phyloP scores from a whole-genome alignment of 2,113 vertebrate species.

The Pycnonotus jocosus region DNA sequence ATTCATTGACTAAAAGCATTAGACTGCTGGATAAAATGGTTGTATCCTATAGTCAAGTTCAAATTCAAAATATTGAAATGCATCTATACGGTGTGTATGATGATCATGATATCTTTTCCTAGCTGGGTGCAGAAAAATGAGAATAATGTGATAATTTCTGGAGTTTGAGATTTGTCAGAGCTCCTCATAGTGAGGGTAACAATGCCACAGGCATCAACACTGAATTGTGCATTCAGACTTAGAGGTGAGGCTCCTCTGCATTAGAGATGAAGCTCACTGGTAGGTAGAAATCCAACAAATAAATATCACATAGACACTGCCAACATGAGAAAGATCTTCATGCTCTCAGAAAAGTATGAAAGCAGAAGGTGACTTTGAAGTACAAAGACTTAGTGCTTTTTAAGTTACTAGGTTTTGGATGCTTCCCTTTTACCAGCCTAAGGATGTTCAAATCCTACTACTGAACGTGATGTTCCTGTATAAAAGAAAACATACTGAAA shows the following conservation, averaged over 20 bases:
- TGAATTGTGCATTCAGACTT: neutral
- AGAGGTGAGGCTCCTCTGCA: neutral
- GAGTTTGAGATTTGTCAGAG: neutral
- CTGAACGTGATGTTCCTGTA: neutral
- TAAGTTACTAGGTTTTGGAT: neutral
- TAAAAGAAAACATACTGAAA: neutral
- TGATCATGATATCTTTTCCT: neutral
- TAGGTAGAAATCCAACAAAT: neutral
- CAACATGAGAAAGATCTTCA: neutral
- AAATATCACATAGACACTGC: neutral
- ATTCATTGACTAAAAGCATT: neutral
- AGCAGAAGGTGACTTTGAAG: neutral
- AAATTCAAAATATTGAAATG: neutral
- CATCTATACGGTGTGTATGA: neutral
- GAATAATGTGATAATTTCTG: neutral
- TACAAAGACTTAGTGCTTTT: neutral
- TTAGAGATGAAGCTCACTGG: neutral
- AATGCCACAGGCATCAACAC: neutral
- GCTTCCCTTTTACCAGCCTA: neutral
- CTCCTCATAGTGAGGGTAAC: neutral
- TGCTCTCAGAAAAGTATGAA: neutral
- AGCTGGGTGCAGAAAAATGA: neutral
- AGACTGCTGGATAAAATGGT: neutral
- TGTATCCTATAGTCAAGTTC: neutral
- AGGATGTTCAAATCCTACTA: neutral